phyloP scores from a whole-genome alignment of 2,888 invertebrate genomes.

The Pammene fasciana region DNA sequence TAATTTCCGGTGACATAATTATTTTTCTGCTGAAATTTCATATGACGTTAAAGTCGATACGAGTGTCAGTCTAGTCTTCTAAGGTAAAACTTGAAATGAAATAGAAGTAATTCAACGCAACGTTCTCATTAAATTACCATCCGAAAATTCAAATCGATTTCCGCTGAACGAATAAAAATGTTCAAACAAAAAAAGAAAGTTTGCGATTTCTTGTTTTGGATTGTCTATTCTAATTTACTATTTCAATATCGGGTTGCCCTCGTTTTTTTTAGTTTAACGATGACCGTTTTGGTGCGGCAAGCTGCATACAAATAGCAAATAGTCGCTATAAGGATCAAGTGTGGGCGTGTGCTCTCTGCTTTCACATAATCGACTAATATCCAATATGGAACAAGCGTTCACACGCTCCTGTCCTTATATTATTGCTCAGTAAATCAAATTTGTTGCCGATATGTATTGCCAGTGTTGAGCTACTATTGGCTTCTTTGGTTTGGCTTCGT shows the following conservation, averaged over 20 bases:
- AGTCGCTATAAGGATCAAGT: slow-evolving; percentile 39
- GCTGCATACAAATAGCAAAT: slow-evolving; percentile 41
- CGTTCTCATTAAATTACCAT: neutral
- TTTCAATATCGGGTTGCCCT: slow-evolving; percentile 47
- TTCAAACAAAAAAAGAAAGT: slow-evolving; percentile 40
- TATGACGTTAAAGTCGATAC: neutral
- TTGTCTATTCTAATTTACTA: slow-evolving; percentile 43
- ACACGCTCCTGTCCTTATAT: slow-evolving; percentile 4
- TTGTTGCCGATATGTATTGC: neutral
- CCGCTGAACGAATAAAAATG: slow-evolving; percentile 7
- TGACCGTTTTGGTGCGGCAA: slow-evolving; percentile 39
- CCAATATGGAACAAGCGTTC: slow-evolving; percentile 21
- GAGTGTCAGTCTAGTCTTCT: slow-evolving; percentile 1
- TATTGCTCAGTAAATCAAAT: slow-evolving; percentile 16
- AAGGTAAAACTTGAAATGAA: neutral
- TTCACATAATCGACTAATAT: slow-evolving; percentile 41
- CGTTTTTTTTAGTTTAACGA: slow-evolving; percentile 38
- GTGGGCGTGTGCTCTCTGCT: slow-evolving; percentile 37
- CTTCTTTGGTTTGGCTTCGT: neutral
- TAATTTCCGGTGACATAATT: neutral
- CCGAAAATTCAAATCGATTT: slow-evolving; percentile 7
- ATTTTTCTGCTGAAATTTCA: neutral
- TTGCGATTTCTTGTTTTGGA: slow-evolving; percentile 43
- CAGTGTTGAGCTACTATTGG: neutral
- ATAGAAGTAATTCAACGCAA: neutral